phyloP scores from a whole-genome alignment of 2,888 invertebrate genomes.

The Machimus atricapillus region DNA sequence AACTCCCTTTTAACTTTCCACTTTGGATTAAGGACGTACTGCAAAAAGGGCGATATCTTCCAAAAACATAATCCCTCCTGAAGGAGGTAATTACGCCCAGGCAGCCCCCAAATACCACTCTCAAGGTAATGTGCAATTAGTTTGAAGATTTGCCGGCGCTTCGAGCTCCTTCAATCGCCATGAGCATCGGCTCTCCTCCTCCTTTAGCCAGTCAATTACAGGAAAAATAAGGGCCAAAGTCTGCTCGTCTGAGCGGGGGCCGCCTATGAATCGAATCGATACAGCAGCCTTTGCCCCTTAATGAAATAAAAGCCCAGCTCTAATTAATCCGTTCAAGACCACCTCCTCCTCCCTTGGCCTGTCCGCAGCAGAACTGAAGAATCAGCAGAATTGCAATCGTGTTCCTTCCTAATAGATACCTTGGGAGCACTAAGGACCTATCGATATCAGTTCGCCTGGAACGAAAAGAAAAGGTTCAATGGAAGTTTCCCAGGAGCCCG shows the following conservation, averaged over 20 bases:
- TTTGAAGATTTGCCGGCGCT: not conserved
- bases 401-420: constrained; percentile 26
- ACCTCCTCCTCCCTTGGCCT: not conserved
- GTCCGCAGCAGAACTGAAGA: not conserved
- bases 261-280: not conserved
- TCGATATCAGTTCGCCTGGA: not conserved
- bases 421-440: constrained; percentile 28
- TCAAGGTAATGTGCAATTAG: constrained; percentile 13
- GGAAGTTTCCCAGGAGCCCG: not conserved
- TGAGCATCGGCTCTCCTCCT: not conserved
- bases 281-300: not conserved
- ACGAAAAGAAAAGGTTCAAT: not conserved
- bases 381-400: constrained; percentile 32
- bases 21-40: not conserved
- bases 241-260: not conserved
- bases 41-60: not conserved
- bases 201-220: constrained; percentile 13
- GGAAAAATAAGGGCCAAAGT: not conserved
- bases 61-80: not conserved
- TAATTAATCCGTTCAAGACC: constrained; percentile 33
- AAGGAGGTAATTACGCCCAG: not conserved
- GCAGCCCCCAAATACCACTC: not conserved
- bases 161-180: not conserved
- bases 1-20: not conserved
- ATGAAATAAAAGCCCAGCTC: constrained; percentile 31